These are phyloP conservation scores for Scaptomyza flava DNA, from an alignment of 2,888 invertebrate genomes.

Conservation along the genomic window DNA sequence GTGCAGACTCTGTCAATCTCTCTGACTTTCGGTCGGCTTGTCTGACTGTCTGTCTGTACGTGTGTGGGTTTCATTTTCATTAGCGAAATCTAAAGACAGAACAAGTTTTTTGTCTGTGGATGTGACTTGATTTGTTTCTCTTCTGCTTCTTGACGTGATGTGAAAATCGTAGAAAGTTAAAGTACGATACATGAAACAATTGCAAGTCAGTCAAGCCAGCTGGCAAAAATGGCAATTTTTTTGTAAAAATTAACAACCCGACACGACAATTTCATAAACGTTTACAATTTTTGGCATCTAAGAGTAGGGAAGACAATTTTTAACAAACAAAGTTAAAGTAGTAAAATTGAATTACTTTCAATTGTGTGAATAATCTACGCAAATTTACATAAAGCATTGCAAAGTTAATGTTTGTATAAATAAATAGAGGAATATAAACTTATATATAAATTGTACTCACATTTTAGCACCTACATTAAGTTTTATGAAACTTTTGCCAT, in stretches of 20 bases:
- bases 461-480: slow-evolving; percentile 19
- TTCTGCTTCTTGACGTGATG: slow-evolving; percentile 58
- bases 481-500: slow-evolving; percentile 14
- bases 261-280: slow-evolving; percentile 32
- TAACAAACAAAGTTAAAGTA: not conserved
- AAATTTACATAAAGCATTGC: not conserved
- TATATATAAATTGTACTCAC: slow-evolving; percentile 1
- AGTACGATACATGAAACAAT: slow-evolving; percentile 65
- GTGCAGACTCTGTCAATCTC: slow-evolving; percentile 19
- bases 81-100: slow-evolving; percentile 61
- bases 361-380: slow-evolving; percentile 7
- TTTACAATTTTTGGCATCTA: too few relatives aligned
- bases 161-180: slow-evolving; percentile 67
- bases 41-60: not conserved
- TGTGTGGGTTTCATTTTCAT: slow-evolving; percentile 60
- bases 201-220: slow-evolving; percentile 37
- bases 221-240: slow-evolving; percentile 61
- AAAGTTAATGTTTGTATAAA: not conserved
- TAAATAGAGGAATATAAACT: too few relatives aligned
- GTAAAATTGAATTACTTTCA: slow-evolving; percentile 29
- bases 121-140: slow-evolving; percentile 27
- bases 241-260: slow-evolving; percentile 50
- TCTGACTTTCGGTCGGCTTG: not conserved
- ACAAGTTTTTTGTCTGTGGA: slow-evolving; percentile 51
- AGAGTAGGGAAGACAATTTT: too few relatives aligned